These are phyloP conservation scores for Druon quercuslanigerum DNA, from an alignment of 1,140 invertebrate species.

Conservation along the genomic window DNA sequence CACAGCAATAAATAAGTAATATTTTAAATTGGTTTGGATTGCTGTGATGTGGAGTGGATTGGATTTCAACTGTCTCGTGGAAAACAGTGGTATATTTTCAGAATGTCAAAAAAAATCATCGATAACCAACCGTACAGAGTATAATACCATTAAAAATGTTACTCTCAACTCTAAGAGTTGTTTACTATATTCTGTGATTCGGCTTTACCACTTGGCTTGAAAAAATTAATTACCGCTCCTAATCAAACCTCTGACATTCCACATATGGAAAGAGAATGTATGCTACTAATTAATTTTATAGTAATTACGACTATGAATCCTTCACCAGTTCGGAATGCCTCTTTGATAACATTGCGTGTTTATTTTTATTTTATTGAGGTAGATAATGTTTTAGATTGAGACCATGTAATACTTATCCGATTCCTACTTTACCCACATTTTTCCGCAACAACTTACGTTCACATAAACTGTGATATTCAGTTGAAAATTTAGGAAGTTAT, in stretches of 20 bases:
- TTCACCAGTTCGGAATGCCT: slow-evolving; percentile 5
- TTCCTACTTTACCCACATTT: too few relatives aligned
- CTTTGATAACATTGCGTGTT: background rate
- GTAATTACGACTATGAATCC: slow-evolving; percentile 25
- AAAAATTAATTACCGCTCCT: slow-evolving; percentile 12
- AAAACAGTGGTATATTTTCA: slow-evolving; percentile 45
- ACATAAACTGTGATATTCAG: too few relatives aligned
- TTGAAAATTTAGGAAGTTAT: too few relatives aligned
- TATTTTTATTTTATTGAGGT: background rate
- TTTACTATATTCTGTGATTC: background rate
- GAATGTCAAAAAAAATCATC: background rate
- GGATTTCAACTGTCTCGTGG: slow-evolving; percentile 76
- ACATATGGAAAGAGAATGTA: slow-evolving; percentile 18
- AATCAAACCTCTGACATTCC: slow-evolving; percentile 8
- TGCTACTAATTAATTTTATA: slow-evolving; percentile 30
- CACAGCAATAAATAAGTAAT: slow-evolving; percentile 69
- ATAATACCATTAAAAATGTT: slow-evolving; percentile 36
- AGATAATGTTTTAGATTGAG: background rate
- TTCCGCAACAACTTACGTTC: too few relatives aligned
- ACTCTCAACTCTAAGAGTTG: slow-evolving; percentile 33
- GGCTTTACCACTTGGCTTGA: slow-evolving; percentile 26
- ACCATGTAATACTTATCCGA: too few relatives aligned
- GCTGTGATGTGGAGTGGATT: slow-evolving; percentile 75
- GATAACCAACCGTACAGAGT: slow-evolving; percentile 12
- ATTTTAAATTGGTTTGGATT: slow-evolving; percentile 68